Percentiles rank a stretch among this genome's conserved stretches.
These are phyloP conservation scores for Samia ricini DNA, from an alignment of 1,140 invertebrate species.

Conservation along the genomic window DNA sequence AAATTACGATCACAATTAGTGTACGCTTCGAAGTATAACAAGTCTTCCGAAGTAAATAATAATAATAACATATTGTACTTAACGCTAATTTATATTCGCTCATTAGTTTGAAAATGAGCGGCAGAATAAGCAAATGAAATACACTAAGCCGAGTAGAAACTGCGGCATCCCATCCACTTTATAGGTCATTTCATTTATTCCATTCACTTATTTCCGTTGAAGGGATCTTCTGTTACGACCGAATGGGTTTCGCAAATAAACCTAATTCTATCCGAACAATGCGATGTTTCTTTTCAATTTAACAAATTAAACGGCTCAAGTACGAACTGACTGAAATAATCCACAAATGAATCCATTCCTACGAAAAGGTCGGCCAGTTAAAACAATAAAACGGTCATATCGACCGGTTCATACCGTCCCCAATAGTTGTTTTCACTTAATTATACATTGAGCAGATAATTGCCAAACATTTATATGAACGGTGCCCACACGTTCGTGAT, in stretches of 20 bases:
- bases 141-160: conserved; percentile 38
- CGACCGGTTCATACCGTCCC: background rate
- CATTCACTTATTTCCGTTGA: conserved; percentile 61
- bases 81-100: background rate
- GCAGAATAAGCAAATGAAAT: conserved; percentile 32
- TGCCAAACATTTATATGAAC: background rate
- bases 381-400: background rate
- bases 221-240: conserved; percentile 58
- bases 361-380: background rate
- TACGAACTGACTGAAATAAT: conserved; percentile 28
- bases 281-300: conserved; percentile 70
- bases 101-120: conserved; percentile 10
- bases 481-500: background rate
- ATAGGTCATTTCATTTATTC: conserved; percentile 68
- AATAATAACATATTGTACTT: background rate
- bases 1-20: background rate
- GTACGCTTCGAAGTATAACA: background rate
- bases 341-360: conserved; percentile 5
- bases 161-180: conserved; percentile 51
- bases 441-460: background rate
- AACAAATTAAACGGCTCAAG: conserved; percentile 56
- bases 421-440: background rate
- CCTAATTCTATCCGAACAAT: conserved; percentile 57
- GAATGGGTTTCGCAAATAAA: conserved; percentile 62
- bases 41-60: background rate